Percentiles rank a stretch among this genome's conserved stretches.
Evolutionary conservation across 1,140 invertebrate species (phyloP).

Genomic region (Dryas iulia): DNA sequence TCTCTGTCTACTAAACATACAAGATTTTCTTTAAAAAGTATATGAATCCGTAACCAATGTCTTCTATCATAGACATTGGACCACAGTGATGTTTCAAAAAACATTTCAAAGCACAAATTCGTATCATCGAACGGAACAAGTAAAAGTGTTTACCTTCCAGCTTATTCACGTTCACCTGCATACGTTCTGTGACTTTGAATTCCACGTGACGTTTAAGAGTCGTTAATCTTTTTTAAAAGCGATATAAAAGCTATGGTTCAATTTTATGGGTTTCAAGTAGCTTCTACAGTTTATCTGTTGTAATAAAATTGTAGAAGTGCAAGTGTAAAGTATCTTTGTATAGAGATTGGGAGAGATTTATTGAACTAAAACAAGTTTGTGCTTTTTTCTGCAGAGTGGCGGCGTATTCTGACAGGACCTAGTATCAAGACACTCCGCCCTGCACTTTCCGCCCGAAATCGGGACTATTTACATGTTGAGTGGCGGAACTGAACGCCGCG

Average conservation of each 20-base stretch:
- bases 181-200: neutral
- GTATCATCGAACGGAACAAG: conserved; percentile 1
- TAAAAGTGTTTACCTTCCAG: conserved; percentile 9
- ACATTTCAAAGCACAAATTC: neutral
- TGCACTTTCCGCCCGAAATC: no score
- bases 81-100: neutral
- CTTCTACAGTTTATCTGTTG: neutral
- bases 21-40: no score
- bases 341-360: neutral
- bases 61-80: neutral
- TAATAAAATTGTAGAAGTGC: neutral
- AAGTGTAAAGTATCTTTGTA: neutral
- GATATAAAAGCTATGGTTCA: neutral
- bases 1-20: no score
- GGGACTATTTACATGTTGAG: no score
- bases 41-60: neutral
- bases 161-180: conserved; percentile 2
- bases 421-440: no score
- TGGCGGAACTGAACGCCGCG: no score
- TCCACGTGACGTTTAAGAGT: neutral
- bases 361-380: neutral
- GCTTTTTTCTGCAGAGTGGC: no score
- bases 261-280: neutral
- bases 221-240: neutral
- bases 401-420: no score